phyloP scores from a whole-genome alignment of 64 coral and sea anemone genomes.

The Actinia equina region DNA sequence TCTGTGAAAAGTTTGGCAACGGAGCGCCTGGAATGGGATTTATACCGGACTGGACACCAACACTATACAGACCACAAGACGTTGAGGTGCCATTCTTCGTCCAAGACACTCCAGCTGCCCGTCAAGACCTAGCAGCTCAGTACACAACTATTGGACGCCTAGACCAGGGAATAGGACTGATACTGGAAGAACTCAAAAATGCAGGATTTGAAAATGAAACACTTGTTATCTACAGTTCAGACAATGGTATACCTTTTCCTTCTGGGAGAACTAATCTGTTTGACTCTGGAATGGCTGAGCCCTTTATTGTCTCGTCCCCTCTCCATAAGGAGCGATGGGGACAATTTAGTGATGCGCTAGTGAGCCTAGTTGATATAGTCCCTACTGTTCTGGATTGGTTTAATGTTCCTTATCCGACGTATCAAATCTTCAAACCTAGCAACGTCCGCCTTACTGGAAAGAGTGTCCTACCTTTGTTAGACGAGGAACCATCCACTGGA shows the following conservation, averaged over 20 bases:
- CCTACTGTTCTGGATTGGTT: conserved; percentile 96
- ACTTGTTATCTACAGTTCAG: conserved; percentile 85
- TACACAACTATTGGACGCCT: conserved; percentile 92
- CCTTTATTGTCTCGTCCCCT: conserved; percentile 81
- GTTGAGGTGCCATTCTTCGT: conserved; percentile 89
- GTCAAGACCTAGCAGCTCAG: conserved; percentile 77
- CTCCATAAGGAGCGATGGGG: conserved; percentile 52
- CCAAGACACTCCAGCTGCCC: conserved; percentile 74
- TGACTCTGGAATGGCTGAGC: conserved; percentile 90
- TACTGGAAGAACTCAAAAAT: conserved; percentile 61
- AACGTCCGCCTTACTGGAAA: conserved; percentile 75
- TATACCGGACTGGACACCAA: conserved; percentile 90
- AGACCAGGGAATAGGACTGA: conserved; percentile 83
- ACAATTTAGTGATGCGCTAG: conserved; percentile 73
- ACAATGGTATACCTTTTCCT: conserved; percentile 94
- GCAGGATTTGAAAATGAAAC: conserved; percentile 91
- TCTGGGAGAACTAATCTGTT: conserved; percentile 77
- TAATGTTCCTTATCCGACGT: conserved; percentile 65
- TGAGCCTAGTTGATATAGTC: conserved; percentile 87
- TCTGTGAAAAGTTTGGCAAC: conserved; percentile 99
- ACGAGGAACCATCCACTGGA: conserved; percentile 36
- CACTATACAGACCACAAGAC: conserved; percentile 59
- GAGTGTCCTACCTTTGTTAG: conserved; percentile 65
- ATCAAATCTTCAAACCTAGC: conserved; percentile 60
- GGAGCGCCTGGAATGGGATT: conserved; percentile 86